Evolutionary conservation across 23 tunicate species (phyloP).

Genomic region (Botrylloides violaceus): DNA sequence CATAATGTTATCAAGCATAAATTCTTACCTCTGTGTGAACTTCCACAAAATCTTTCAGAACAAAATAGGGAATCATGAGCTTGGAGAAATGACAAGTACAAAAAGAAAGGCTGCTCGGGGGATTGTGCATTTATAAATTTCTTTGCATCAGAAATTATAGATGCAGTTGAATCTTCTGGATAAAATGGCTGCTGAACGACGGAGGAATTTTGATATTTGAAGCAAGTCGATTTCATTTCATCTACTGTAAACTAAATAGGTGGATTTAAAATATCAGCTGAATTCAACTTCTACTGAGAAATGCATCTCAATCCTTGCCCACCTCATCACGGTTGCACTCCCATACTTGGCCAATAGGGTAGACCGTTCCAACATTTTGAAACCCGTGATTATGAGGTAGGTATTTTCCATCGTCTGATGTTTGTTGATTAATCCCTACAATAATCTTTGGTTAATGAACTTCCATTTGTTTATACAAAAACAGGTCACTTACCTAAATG

Average conservation of each 20-base stretch:
- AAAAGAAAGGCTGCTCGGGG: slow-evolving; percentile 33
- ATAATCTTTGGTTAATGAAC: too few species aligned
- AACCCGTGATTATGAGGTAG: not conserved
- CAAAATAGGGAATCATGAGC: slow-evolving; percentile 25
- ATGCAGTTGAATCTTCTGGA: too few species aligned
- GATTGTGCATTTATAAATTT: slow-evolving; percentile 22
- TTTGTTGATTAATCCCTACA: not conserved
- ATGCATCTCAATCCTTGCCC: too few species aligned
- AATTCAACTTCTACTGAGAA: too few species aligned
- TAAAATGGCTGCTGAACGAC: too few species aligned
- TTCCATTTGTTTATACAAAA: slow-evolving; percentile 22
- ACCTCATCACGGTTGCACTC: not conserved
- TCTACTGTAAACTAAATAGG: too few species aligned
- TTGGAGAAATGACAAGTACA: slow-evolving; percentile 40
- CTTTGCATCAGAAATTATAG: slow-evolving; percentile 24
- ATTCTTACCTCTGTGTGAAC: slow-evolving; percentile 34
- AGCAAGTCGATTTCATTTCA: too few species aligned
- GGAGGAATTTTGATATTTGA: too few species aligned
- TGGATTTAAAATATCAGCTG: too few species aligned
- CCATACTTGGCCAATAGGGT: not conserved
- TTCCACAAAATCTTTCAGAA: slow-evolving; percentile 26
- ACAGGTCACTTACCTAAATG: slow-evolving; percentile 66
- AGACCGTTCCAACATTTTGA: not conserved
- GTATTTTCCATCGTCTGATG: not conserved
- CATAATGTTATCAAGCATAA: not conserved